Evolutionary conservation across 1,140 invertebrate genomes (phyloP).

Genomic region (Hyphantria cunea): DNA sequence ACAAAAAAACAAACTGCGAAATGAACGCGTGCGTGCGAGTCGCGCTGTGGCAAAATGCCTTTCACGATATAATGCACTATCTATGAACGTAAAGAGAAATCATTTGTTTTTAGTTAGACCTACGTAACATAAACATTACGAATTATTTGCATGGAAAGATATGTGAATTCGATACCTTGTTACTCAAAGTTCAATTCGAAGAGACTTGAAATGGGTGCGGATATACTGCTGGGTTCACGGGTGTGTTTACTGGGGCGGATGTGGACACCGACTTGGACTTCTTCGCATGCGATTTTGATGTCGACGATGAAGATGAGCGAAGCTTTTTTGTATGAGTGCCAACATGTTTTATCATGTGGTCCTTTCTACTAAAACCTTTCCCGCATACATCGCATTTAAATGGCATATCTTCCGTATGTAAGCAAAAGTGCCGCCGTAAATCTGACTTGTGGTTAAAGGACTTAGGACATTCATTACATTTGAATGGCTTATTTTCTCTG

Average conservation of each 20-base stretch:
- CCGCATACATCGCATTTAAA: conserved; percentile 90
- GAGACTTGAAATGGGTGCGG: conserved; percentile 4
- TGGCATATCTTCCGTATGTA: conserved; percentile 92
- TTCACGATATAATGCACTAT: conserved; percentile 28
- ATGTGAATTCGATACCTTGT: conserved; percentile 49
- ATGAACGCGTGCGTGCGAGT: conserved; percentile 55
- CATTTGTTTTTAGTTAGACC: conserved; percentile 39
- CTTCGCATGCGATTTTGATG: conserved; percentile 43
- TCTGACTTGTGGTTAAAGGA: conserved; percentile 94
- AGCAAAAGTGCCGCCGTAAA: conserved; percentile 92
- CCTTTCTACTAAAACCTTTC: conserved; percentile 96
- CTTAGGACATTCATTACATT: conserved; percentile 94
- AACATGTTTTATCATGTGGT: conserved; percentile 96
- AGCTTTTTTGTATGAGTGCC: conserved; percentile 88
- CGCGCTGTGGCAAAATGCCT: conserved; percentile 31
- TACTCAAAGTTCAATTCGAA: conserved; percentile 18
- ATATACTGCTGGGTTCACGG: too few relatives aligned
- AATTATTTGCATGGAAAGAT: conserved; percentile 54
- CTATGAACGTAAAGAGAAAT: background rate
- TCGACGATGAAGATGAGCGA: conserved; percentile 44
- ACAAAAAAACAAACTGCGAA: conserved; percentile 65
- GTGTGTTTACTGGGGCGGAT: conserved; percentile 46
- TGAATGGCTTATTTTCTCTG: conserved; percentile 92
- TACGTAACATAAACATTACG: conserved; percentile 50
- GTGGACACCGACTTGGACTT: conserved; percentile 39